Evolutionary conservation across 2,888 invertebrate genomes (phyloP), one percentile per base, ranked within the genome.

Genomic region (Parnassius apollo): DNA sequence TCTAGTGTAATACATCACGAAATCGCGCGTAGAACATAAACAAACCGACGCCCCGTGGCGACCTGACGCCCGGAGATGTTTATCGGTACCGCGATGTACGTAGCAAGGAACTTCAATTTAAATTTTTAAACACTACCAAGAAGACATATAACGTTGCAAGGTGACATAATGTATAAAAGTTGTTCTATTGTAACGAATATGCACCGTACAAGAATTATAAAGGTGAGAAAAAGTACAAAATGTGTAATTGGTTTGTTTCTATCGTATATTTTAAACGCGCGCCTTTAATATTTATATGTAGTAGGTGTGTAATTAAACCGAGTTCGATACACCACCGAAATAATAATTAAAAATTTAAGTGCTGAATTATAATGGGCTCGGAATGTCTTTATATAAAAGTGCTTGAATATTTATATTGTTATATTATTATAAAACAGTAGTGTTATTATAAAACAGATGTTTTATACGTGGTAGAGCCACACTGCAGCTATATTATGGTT

Each of bases 11-110:
- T 80, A 74, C 69, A 76, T 80, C 78, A 77, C 72, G 71, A 71
- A 71, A 72, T 66, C 69, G 72, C 71, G 65, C 68, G 67, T 64
- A 74, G 66, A 75, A 75, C 74, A 63, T 81, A 83, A 83, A 83
- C 79, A 80, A 81, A 78, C 73, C 75, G 70, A 71, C 72, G 68
- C 68, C 70, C 50, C 63, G 61, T 69, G 71, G 71, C 73, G 75
- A 59, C 62, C 55, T 42, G 59, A 76, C 80, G 79, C 81, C 81
- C 82, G 81, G 81, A 82, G 84, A 85, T 85, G 81, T 85, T 86
- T 86, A 86, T 86, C 85, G 78, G 76, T 74, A 77, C 76, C 74
- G 74, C 82, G 74, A 83, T 62, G 13, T 62, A 82, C 80, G 82
- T 74, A 75, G 76, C 70, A 75, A 73, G 77, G 71, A 79, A 80